These are phyloP conservation scores for Anthopleura xanthogrammica DNA, from an alignment of 92 coral and sea anemone genomes.

Conservation along the genomic window DNA sequence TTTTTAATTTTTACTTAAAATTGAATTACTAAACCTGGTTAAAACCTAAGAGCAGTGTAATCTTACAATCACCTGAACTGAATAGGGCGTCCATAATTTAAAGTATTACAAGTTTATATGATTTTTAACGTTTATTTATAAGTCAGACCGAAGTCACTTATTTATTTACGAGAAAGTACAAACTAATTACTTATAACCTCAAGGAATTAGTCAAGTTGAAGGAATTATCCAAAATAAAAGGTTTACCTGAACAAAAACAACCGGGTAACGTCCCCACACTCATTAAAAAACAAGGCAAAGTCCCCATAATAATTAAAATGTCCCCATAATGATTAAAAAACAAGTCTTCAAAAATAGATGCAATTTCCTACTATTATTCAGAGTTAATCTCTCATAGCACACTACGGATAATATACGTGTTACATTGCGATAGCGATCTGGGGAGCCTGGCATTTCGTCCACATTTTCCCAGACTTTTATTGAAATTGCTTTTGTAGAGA, in stretches of 20 bases:
- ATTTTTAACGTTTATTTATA: neutral
- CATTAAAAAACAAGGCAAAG: too few species aligned
- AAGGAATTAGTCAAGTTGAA: neutral
- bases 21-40: neutral
- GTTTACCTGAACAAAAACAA: neutral
- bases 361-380: conserved; percentile 3
- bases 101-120: neutral
- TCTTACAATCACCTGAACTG: neutral
- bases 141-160: neutral
- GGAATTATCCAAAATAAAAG: neutral
- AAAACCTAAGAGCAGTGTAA: neutral
- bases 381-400: conserved; percentile 16
- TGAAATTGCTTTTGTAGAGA: conserved; percentile 27
- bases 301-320: neutral
- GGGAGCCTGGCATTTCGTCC: conserved; percentile 30
- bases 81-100: neutral
- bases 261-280: neutral
- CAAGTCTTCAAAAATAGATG: conserved; percentile 2
- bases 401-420: conserved; percentile 12
- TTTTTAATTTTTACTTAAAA: neutral
- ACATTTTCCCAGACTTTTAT: conserved; percentile 42
- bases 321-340: neutral
- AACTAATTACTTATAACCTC: neutral
- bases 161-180: neutral
- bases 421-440: conserved; percentile 26